phyloP scores from a whole-genome alignment of 2,113 vertebrate genomes.

The human region DNA sequence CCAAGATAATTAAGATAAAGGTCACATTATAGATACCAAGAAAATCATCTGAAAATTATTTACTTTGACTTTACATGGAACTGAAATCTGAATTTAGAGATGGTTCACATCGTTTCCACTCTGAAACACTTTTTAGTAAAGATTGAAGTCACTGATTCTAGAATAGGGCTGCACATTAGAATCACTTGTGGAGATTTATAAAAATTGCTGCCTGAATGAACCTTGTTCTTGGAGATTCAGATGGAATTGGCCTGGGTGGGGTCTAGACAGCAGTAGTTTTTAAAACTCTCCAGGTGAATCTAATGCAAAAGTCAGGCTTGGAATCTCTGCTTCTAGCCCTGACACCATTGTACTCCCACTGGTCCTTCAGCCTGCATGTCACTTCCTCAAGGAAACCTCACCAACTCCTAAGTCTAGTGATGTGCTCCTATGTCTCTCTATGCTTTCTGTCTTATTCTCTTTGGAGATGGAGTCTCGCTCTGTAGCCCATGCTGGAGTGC shows the following conservation, averaged over 20 bases:
- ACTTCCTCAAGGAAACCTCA: background rate
- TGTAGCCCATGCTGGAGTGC: background rate
- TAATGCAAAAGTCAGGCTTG: background rate
- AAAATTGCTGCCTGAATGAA: background rate
- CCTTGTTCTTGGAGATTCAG: background rate
- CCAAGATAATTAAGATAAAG: background rate
- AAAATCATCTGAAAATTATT: slow-evolving; percentile 10
- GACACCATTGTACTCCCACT: background rate
- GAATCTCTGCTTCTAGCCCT: background rate
- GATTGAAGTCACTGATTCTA: background rate
- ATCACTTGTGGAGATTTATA: background rate
- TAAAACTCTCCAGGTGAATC: background rate
- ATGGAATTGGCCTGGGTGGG: background rate
- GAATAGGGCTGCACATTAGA: background rate
- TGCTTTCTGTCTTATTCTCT: background rate
- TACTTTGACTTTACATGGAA: background rate
- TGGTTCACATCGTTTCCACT: background rate
- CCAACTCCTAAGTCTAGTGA: background rate
- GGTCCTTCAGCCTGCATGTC: background rate
- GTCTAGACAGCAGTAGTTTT: background rate
- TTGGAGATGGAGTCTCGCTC: background rate
- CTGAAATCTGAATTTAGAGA: background rate
- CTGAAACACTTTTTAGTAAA: background rate
- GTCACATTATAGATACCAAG: background rate
- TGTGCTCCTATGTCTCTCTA: background rate